Evolutionary conservation across 2,113 vertebrate genomes (phyloP), one percentile per base, ranked within the genome.

Genomic region (Pavo muticus): DNA sequence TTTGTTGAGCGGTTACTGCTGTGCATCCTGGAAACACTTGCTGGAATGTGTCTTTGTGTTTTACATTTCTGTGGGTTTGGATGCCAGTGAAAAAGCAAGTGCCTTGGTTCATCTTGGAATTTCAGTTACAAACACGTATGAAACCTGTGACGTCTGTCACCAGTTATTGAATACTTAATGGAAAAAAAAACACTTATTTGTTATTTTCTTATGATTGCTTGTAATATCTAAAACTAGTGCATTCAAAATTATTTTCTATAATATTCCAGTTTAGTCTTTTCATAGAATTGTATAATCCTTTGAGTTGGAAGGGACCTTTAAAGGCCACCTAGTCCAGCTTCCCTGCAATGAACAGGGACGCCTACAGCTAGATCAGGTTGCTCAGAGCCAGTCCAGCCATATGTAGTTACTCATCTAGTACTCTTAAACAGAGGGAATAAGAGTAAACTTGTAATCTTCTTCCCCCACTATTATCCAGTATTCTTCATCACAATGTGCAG

Each of bases 1-100:
- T 52, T 48, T 45, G 3, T 21, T 24, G 21, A 3, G 21, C 24
- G 14, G 1, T 29, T 72, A 5, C 24, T 11, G 0, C 11, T 14
- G 1, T 35, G 45, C 32, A 9, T 5, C 42, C 65, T 47, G 35
- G 24, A 73, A 57, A 14, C 3, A 5, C 42, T 40, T 40, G 39
- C 39, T 42, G 21, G 45, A n/a, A n/a, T 60, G 8, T 37, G 10
- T 65, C 44, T 18, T 30, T 6, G 0, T 35, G 19, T 14, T 21
- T 10, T 50, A 0, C 11, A 7, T 29, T 64, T 50, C 24, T 65
- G 44, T 21, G 11, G n/a, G 15, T 57, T 69, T 54, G 56, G 20
- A 37, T 45, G 54, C 40, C 78, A 11, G 11, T 29, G n/a, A 27
- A 29, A 25, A 25, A 14, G 23, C 13, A 60, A 17, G 20, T 44